Conservation (phyloP, 2,113 vertebrate species). For the Chitala chitala region DNA sequence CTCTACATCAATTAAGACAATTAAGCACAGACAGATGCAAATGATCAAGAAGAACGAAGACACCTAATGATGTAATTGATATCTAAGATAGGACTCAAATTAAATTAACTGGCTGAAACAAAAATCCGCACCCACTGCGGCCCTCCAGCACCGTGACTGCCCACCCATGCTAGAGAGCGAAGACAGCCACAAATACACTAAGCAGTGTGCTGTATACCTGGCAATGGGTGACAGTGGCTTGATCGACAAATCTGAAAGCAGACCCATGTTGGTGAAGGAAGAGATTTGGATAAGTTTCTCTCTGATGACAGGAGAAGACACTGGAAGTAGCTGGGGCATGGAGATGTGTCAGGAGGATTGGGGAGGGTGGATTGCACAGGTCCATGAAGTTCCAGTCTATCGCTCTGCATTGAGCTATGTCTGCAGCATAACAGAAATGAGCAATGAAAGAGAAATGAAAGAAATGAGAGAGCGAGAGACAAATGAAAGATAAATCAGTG, state of each 20-base stretch:
- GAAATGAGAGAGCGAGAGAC: not conserved
- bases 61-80: no score
- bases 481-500: no score
- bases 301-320: conserved; percentile 57
- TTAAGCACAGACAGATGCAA: no score
- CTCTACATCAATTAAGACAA: no score
- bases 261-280: conserved; percentile 50
- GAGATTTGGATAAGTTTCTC: conserved; percentile 59
- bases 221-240: conserved; percentile 14
- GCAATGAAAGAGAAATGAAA: not conserved
- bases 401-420: conserved; percentile 45
- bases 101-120: no score
- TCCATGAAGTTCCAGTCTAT: conserved; percentile 31
- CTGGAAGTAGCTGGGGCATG: conserved; percentile 41
- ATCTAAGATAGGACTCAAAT: no score
- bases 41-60: no score
- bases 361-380: conserved; percentile 35
- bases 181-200: not conserved
- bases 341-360: conserved; percentile 32
- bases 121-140: no score
- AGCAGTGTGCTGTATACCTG: conserved; percentile 37
- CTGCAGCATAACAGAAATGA: conserved; percentile 2
- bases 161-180: no score
- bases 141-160: no score
- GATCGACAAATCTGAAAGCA: conserved; percentile 32